Evolutionary conservation across 2,797 vertebrate species (phyloP), one percentile per base, ranked within the genome.

Genomic region (Numenius phaeopus): DNA sequence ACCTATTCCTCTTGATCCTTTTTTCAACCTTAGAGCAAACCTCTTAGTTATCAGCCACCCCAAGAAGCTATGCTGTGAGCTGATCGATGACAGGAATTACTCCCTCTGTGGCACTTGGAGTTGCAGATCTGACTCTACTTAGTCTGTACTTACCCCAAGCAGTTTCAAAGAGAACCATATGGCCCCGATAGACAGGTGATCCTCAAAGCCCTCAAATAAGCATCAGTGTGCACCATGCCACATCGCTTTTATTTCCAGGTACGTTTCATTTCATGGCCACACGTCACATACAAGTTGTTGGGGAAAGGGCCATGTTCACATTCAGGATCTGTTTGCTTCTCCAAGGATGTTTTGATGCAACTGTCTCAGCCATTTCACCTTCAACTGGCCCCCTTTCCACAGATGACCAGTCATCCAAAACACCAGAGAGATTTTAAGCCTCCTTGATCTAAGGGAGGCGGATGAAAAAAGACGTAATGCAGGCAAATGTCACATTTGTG

Each of bases 401-500:
- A 93, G 89, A 52, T 79, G 95, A 91, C 92, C 90, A 85, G 34
- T 69, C 94, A 97, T 86, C 90, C 84, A 89, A 91, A 96, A 89
- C 94, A 79, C 72, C 21, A 4, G 67, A 81, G 93, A 90, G 89
- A 87, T 92, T 96, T 91, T 88, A 83, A 96, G 69, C 54, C 62
- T 91, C 77, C 90, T 85, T 96, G 94, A 92, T 96, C 71, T 55
- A 44, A 83, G 58, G 27, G 26, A 78, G 37, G 65, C 0, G 0
- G 87, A 97, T 92, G 58, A 72, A 90, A 94, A 87, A 81, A 92
- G 92, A 92, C 89, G 70, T 10, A 72, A 95, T 94, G 89, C 87
- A 94, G 90, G 90, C 81, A 94, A 94, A 95, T 91, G 76, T 71
- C 97, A 95, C 92, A 83, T 95, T 92, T 91, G 79, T 96, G 95